Base-by-base conservation (phyloP, 1,140 invertebrate species). In the Halesus radiatus region DNA sequence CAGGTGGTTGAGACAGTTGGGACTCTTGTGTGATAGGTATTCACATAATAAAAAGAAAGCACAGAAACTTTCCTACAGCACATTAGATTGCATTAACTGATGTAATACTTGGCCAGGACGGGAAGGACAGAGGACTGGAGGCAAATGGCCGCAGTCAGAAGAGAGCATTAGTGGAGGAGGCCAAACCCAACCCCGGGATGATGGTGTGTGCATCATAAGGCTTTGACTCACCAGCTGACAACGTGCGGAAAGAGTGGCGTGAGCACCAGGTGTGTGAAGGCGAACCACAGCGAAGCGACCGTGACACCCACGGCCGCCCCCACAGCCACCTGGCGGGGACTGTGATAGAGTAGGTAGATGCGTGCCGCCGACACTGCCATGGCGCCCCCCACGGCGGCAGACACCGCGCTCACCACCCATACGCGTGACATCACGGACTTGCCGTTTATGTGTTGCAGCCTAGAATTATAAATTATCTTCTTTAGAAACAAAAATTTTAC, bases 321-420 rank as follows among this genome's bases (percentile, higher is more conserved):
- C 84, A 93, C 94, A 3, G 96, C 81, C 26, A 98, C 96, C 92
- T 98, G 97, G 37, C 90, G 89, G 84, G 92, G 91, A 52, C 95
- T 95, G 87, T 98, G 97, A 87, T 98, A 98, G 84, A 94, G 92
- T 77, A 98, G 89, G 87, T 98, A 98, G 66, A 98, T 93, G 86
- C 94, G 89, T 84, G 91, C 94, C 83, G 93, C 91, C 79, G 92
- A 92, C 37, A 95, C 94, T 82, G 94, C 86, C 68, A 90, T 80
- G 62, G 94, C 91, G 83, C 92, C 84, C 29, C 88, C 85, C 81
- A 94, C 86, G 84, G 93, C 94, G 56, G 89, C 89, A 20, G 90
- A 88, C 75, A 94, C 91, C 82, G 94, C 92, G 54, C 93, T 88
- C 77, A 92, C 89, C 86, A 94, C 92, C 92, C 94, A 95, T 80